Evolutionary conservation across 2,113 vertebrate genomes (phyloP), one percentile per base, ranked within the genome.

Genomic region (Engraulis encrasicolus): DNA sequence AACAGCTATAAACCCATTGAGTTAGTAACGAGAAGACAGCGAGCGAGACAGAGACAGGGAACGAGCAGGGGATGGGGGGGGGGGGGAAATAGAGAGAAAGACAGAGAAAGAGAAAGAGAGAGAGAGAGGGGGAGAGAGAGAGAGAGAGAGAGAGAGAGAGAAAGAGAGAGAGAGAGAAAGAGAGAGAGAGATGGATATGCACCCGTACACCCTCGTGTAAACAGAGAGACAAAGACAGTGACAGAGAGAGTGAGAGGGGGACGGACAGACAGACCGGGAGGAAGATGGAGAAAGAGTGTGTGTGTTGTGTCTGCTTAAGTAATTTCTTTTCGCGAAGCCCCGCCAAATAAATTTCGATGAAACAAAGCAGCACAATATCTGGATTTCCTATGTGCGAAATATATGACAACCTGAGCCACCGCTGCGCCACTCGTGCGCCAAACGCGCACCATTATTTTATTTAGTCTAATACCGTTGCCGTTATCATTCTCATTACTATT

Each of bases 321-420:
- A 14, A 82, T 78, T 74, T 50, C 86, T 84, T 89, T 89, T n/a
- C n/a, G 74, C 84, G 40, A 61, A 79, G 78, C 74, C 6, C 37
- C 50, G 88, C 88, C 88, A 89, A 89, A 85, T 86, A 89, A 86
- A 87, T 89, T 87, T 89, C 86, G 86, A 79, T 89, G 88, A 89
- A 87, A 86, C 88, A 84, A 87, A 87, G 84, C 86, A 87, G 86
- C 84, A 81, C 88, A 87, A 86, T 81, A 89, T 89, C 86, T 87
- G 85, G 34, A 61, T 81, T 86, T 87, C 86, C 83, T 85, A 80
- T 78, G 88, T 81, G 88, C 78, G 83, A 82, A 85, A 89, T 89
- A 85, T 78, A 48, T 83, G 86, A 87, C 80, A 61, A 79, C 81
- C 86, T n/a, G 85, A 58, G 81, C 80, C 79, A 87, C 82, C 83